Conservation (phyloP, 2,888 invertebrate species). For the Drosophila hawaiiensis region DNA sequence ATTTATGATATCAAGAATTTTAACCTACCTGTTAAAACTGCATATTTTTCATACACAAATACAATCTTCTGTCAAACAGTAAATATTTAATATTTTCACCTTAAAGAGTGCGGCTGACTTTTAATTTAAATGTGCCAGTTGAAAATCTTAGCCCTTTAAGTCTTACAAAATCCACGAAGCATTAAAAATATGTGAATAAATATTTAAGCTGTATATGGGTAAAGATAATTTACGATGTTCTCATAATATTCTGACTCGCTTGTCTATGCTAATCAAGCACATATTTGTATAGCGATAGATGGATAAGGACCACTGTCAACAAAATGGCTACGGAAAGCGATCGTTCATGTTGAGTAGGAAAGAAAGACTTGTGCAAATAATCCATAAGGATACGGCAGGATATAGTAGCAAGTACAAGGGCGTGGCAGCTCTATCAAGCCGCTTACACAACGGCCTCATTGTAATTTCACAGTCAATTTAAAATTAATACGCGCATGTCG, state of each 20-base stretch:
- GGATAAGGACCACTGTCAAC: not conserved
- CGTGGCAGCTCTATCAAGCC: constrained; percentile 7
- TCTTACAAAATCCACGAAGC: too few species aligned
- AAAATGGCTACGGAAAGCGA: not conserved
- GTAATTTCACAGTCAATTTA: constrained; percentile 81
- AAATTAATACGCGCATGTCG: constrained; percentile 75
- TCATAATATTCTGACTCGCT: not conserved
- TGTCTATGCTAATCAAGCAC: not conserved
- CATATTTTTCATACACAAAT: too few species aligned
- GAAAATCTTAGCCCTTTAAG: not conserved
- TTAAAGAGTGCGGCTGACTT: not conserved
- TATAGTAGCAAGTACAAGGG: not conserved
- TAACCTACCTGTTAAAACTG: not conserved
- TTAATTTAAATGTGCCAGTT: not conserved
- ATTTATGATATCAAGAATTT: constrained; percentile 20
- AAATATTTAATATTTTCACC: not conserved
- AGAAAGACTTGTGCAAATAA: constrained; percentile 17
- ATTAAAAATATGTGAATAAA: not conserved
- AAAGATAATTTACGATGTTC: not conserved
- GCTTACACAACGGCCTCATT: constrained; percentile 49
- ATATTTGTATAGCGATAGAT: constrained; percentile 9
- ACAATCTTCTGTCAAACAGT: not conserved
- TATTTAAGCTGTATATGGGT: not conserved
- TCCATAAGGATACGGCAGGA: not conserved
- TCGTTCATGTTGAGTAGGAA: not conserved